Evolutionary conservation across 2,797 vertebrate species (phyloP).

Genomic region (Hephaestus fuliginosus): DNA sequence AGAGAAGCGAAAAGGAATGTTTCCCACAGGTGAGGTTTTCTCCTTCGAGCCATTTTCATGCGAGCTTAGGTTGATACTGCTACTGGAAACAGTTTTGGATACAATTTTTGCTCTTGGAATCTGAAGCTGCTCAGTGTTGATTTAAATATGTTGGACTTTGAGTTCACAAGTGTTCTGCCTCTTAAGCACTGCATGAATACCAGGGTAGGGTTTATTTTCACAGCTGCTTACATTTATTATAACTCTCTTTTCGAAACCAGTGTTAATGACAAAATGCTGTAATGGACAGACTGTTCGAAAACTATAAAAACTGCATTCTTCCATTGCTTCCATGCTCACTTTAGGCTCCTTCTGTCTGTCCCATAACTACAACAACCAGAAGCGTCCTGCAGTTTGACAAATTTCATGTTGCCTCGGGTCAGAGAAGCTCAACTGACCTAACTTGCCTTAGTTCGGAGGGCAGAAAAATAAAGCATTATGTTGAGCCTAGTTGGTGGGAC

Average conservation of each 20-base stretch:
- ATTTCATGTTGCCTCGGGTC: too few species aligned
- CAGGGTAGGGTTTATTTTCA: not conserved
- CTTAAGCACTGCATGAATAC: not conserved
- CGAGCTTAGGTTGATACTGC: conserved; percentile 3
- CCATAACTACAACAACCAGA: not conserved
- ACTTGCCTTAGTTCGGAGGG: too few species aligned
- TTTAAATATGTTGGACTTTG: not conserved
- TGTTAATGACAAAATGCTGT: not conserved
- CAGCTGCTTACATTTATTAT: too few species aligned
- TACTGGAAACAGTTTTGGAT: not conserved
- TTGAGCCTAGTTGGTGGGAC: too few species aligned
- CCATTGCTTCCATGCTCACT: not conserved
- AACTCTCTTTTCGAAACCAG: not conserved
- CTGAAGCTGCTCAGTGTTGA: conserved; percentile 8
- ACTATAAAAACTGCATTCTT: not conserved
- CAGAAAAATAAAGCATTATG: too few species aligned
- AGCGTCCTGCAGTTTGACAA: not conserved
- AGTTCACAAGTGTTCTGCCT: not conserved
- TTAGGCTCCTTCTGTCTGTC: not conserved
- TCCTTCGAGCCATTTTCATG: conserved; percentile 14
- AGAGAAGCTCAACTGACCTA: too few species aligned
- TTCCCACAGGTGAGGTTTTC: conserved; percentile 16
- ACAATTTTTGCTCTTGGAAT: not conserved
- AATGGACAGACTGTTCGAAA: not conserved
- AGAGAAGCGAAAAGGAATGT: not conserved